Evolutionary conservation across 2,113 vertebrate species (phyloP).

Genomic region (Pseudolaguvia tuberculata): DNA sequence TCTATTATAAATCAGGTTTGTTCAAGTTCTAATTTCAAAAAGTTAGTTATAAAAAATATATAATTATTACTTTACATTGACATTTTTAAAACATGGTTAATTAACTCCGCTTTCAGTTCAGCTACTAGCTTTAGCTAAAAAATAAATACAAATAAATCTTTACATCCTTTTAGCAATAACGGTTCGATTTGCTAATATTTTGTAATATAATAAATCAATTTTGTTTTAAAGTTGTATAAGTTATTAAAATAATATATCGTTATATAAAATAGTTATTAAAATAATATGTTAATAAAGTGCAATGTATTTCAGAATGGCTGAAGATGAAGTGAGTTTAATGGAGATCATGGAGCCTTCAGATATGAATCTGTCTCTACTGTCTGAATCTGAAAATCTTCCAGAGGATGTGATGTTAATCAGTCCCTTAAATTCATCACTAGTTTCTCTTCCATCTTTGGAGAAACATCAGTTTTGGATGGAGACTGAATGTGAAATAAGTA

Average conservation of each 20-base stretch:
- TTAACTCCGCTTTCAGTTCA: background rate
- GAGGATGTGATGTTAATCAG: constrained; percentile 30
- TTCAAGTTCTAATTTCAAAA: background rate
- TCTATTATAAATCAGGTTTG: background rate
- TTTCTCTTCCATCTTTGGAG: background rate
- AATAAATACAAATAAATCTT: no score
- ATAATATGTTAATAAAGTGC: no score
- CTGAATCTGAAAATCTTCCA: constrained; percentile 16
- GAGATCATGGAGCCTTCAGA: background rate
- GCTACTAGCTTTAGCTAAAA: background rate
- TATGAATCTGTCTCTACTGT: background rate
- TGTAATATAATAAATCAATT: background rate
- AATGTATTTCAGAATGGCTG: no score
- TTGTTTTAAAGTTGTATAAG: no score
- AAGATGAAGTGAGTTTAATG: no score
- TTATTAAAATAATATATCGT: no score
- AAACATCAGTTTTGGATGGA: constrained; percentile 14
- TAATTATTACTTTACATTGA: background rate
- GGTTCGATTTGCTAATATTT: background rate
- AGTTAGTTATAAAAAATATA: background rate
- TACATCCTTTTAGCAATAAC: background rate
- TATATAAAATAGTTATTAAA: no score
- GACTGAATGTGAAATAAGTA: background rate
- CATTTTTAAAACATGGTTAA: background rate
- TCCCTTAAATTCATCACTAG: constrained; percentile 16